phyloP scores from a whole-genome alignment of 2,888 invertebrate species.

The Diabrotica balteata region DNA sequence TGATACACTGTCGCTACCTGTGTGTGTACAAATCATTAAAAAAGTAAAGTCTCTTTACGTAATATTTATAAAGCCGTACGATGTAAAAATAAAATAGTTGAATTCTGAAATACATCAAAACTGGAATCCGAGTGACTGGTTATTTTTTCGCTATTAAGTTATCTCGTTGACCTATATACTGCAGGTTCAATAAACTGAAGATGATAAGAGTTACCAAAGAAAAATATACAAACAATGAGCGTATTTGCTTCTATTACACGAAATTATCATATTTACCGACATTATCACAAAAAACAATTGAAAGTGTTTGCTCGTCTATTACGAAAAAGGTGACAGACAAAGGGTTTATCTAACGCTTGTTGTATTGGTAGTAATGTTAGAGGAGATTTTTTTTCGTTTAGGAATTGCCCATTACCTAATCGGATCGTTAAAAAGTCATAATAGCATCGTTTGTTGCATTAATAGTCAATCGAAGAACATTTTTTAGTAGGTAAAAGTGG shows the following conservation, averaged over 20 bases:
- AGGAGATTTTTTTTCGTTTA: constrained; percentile 2
- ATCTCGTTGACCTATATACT: constrained; percentile 54
- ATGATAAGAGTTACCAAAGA: constrained; percentile 49
- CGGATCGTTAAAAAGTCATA: constrained; percentile 4
- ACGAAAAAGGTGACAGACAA: constrained; percentile 34
- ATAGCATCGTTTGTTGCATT: neutral
- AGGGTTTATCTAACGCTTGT: constrained; percentile 31
- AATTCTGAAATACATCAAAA: constrained; percentile 3
- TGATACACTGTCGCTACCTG: too few species aligned
- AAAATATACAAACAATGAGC: constrained; percentile 47
- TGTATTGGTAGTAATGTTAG: neutral
- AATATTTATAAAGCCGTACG: too few species aligned
- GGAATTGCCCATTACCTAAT: constrained; percentile 3
- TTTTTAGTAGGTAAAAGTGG: neutral
- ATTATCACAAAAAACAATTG: constrained; percentile 44
- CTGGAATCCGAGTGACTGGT: constrained; percentile 9
- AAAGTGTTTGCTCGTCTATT: constrained; percentile 40
- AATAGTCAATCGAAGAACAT: too few species aligned
- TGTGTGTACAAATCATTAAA: too few species aligned
- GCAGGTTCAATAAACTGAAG: constrained; percentile 37
- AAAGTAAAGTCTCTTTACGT: too few species aligned
- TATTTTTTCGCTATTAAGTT: constrained; percentile 44
- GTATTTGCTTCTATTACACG: constrained; percentile 50
- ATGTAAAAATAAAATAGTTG: neutral
- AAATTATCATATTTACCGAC: constrained; percentile 50